Evolutionary conservation across 2,888 invertebrate genomes (phyloP).

Genomic region (Melipona bicolor): DNA sequence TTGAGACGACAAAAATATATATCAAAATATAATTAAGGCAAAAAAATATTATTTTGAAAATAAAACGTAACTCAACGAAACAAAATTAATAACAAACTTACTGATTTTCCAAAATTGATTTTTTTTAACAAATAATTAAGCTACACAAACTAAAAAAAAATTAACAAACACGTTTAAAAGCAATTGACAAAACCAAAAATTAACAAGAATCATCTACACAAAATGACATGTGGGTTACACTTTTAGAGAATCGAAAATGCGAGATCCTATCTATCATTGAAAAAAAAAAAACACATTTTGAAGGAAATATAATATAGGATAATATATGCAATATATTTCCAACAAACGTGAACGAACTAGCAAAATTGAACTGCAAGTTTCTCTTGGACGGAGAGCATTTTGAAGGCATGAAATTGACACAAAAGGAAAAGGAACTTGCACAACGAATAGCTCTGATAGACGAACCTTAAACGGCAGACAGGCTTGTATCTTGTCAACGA

Average conservation of each 20-base stretch:
- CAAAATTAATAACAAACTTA: neutral
- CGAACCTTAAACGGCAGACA: slow-evolving; percentile 84
- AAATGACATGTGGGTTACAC: neutral
- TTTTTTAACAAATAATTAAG: neutral
- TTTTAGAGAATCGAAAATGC: neutral
- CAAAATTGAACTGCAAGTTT: neutral
- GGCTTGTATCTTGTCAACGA: slow-evolving; percentile 84
- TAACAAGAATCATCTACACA: neutral
- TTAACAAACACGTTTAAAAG: neutral
- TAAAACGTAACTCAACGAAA: neutral
- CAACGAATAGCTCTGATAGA: slow-evolving; percentile 38
- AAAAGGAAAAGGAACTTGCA: slow-evolving; percentile 3
- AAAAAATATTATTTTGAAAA: neutral
- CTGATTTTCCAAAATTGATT: neutral
- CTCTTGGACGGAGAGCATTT: slow-evolving; percentile 3
- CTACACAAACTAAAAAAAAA: neutral
- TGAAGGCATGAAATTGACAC: neutral
- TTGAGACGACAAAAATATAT: neutral
- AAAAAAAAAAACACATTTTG: neutral
- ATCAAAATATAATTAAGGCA: neutral
- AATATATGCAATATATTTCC: neutral
- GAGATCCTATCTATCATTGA: neutral
- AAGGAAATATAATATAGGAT: neutral
- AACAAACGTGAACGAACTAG: neutral
- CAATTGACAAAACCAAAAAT: neutral